phyloP scores from a whole-genome alignment of 2,797 vertebrate species.

The Nothura maculosa region DNA sequence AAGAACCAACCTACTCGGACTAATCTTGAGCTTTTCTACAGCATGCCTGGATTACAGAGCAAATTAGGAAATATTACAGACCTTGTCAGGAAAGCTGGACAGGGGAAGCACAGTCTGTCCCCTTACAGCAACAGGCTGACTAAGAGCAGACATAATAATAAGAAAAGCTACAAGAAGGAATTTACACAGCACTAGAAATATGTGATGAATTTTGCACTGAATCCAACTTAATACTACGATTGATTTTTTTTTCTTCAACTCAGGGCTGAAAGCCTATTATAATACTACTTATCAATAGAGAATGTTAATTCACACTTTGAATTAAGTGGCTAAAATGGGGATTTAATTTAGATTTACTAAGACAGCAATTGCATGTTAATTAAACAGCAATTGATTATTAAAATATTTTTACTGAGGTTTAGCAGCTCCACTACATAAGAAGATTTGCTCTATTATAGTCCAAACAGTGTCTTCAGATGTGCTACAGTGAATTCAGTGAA shows the following conservation, averaged over 20 bases:
- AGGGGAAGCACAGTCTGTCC: background rate
- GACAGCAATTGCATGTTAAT: conserved; percentile 60
- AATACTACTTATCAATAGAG: conserved; percentile 54
- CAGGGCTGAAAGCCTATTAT: conserved; percentile 44
- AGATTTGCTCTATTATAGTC: conserved; percentile 13
- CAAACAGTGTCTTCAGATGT: background rate
- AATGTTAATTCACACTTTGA: conserved; percentile 47
- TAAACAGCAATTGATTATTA: conserved; percentile 66
- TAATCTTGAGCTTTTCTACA: background rate
- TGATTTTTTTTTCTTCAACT: conserved; percentile 47
- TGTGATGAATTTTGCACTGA: conserved; percentile 47
- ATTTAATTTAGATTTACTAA: conserved; percentile 73
- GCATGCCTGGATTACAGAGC: background rate
- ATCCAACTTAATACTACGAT: conserved; percentile 51
- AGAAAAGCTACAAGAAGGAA: background rate
- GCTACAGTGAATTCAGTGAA: background rate
- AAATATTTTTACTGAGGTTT: conserved; percentile 58
- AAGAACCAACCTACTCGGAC: background rate
- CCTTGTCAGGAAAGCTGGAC: background rate
- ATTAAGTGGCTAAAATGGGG: conserved; percentile 65
- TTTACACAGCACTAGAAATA: background rate
- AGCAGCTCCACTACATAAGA: conserved; percentile 12
- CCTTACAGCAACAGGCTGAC: background rate
- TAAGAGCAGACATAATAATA: background rate
- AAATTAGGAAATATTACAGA: background rate